These are phyloP conservation scores for Stomatorhinus walkeri DNA, from an alignment of 2,797 vertebrate genomes.

Conservation along the genomic window DNA sequence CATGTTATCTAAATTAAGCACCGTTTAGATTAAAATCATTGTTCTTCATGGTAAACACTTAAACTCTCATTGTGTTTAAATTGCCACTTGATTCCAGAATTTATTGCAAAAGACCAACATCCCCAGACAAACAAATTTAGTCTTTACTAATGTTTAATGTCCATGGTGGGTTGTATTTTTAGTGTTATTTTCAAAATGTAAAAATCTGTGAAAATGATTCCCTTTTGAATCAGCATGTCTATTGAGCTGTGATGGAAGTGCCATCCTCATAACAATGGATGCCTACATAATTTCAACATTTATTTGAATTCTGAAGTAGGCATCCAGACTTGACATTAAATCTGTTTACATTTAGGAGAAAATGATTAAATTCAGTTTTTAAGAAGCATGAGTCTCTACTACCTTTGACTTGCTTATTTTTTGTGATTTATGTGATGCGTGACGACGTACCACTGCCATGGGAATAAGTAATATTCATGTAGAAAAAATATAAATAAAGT, in stretches of 20 bases:
- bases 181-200: neutral
- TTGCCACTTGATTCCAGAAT: neutral
- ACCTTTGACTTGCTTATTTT: neutral
- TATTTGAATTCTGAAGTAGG: neutral
- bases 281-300: neutral
- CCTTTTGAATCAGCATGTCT: neutral
- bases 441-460: neutral
- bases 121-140: neutral
- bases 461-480: neutral
- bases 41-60: neutral
- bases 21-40: neutral
- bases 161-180: neutral
- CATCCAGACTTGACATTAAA: neutral
- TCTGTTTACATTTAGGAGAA: neutral
- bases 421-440: neutral
- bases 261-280: neutral
- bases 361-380: neutral
- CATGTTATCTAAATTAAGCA: neutral
- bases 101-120: neutral
- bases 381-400: neutral
- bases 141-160: neutral
- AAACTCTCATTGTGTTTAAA: neutral
- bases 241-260: neutral
- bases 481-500: neutral
- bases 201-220: neutral